Base-by-base conservation (phyloP, 2,113 vertebrate genomes). In the Platichthys flesus region DNA sequence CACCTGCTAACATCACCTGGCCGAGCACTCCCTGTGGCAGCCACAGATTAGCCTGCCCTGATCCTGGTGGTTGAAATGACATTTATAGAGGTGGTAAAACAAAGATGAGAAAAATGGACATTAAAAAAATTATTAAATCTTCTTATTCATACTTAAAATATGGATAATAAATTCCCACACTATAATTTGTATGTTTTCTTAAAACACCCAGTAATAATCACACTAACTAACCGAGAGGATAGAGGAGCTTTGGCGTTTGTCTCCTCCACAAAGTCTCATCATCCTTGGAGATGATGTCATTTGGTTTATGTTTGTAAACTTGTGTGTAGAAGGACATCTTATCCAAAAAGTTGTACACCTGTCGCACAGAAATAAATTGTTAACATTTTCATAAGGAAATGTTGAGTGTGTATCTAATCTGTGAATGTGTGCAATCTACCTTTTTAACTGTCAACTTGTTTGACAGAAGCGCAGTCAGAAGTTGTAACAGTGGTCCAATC, bases 291-390 rank as follows among this genome's bases (percentile, higher is more conserved):
- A 97, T 63, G 51, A 99, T 93, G 10, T 99, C 97, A 0, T 92
- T 93, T 16, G 98, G 97, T 70, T 96, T 98, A 59, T 96, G 96
- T 78, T 98, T 98, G 92, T 97, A 97, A 61, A 97, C 89, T 81
- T 99, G 97, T 0, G 97, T 98, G 77, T 97, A 99, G 89, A 96
- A 97, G 4, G 96, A 97, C 98, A 99, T 99, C 91, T 98, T 99
- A 86, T 99, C 97, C 90, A 99, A 91, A 88, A 99, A 97, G 76
- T 93, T 98, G 89, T 99, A 99, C 0, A 99, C 97, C 98, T 99
- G 92, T 23, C 70, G 51, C 58, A 52, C 9, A 21, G 58, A 58
- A 64, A 18, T 0, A 37, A 2, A 63, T 31, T 13, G 14, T 57
- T 28, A 51, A 35, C 1, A 56, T 52, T 73, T 15, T 35, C 2